A percentile compares a stretch with the other conserved stretches of the same genome.
Conservation (phyloP, 2,797 vertebrate species). For the Echeneis naucrates region DNA sequence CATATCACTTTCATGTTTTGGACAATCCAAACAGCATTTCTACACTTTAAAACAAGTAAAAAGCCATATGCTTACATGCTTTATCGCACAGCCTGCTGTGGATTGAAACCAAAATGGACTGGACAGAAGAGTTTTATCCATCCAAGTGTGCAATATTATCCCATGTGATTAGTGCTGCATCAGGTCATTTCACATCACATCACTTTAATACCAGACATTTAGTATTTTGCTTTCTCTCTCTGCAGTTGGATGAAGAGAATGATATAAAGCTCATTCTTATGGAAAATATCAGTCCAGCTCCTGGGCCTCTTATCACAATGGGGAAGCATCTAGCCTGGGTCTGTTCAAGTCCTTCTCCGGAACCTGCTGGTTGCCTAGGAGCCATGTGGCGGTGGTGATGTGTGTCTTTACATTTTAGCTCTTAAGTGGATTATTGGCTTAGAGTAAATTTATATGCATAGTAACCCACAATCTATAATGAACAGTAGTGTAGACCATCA, state of each 20-base stretch:
- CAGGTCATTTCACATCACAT: not conserved
- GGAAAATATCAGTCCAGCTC: not conserved
- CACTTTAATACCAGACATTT: not conserved
- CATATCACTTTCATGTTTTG: too few relatives aligned
- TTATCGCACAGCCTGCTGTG: too few relatives aligned
- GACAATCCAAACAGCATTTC: not conserved
- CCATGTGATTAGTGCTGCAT: too few relatives aligned
- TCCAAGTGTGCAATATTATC: not conserved
- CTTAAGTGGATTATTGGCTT: not conserved
- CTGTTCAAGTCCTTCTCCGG: not conserved
- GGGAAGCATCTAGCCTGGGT: not conserved
- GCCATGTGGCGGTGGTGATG: not conserved
- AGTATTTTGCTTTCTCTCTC: not conserved
- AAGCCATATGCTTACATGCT: too few relatives aligned
- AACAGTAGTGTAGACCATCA: too few relatives aligned
- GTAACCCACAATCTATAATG: too few relatives aligned
- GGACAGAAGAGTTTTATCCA: not conserved
- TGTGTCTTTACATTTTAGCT: not conserved
- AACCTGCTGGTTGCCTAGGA: not conserved
- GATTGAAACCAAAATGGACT: not conserved
- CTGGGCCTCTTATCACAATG: not conserved
- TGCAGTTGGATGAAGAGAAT: not conserved
- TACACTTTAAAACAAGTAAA: not conserved
- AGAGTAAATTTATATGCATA: too few relatives aligned
- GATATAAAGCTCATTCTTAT: too few relatives aligned